Base-by-base conservation (phyloP, 2,888 invertebrate species). In the Synergus itoensis region DNA sequence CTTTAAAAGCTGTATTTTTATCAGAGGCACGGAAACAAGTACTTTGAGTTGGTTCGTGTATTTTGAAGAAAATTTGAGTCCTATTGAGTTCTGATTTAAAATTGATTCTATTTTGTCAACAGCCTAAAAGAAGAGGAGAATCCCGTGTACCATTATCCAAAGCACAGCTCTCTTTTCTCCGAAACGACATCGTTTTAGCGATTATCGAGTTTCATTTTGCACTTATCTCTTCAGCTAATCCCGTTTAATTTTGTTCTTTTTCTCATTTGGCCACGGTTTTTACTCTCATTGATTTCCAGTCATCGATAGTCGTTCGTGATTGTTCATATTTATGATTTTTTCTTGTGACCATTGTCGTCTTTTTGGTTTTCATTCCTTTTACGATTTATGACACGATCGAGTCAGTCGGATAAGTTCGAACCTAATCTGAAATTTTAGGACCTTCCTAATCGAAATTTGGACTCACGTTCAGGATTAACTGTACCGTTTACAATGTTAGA, bases 81-180 rank as follows among this genome's bases (percentile, higher is more conserved):
- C 48, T 48, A 8, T 28, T 36, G 36, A 48, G 28, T 73, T 73
- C 53, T 48, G 28, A 48, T 48, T 69, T 14, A 48, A 69, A 69
- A 69, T 28, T 73, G 12, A 36, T 92, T 91, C 90, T 91, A 90
- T 92, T 94, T 92, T 93, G 93, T 93, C 93, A 93, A 93, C 94
- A 94, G 94, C 94, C 93, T 94, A 94, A 93, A 93, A 94, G 94
- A 94, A 94, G 94, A 94, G 93, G 93, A 93, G 92, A 88, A 81
- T 87, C 91, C 91, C 92, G 92, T 92, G 84, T 88, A 89, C 89
- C 90, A 89, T 90, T 89, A 91, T 88, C 90, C 90, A 90, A 90
- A 91, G 87, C 89, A 90, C 91, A 90, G 89, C 89, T 88, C 86
- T 84, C 80, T 83, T 81, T 83, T 81, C 79, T 81, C 79, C 85